Evolutionary conservation across 2,888 invertebrate genomes (phyloP), one percentile per base, ranked within the genome.

Genomic region (Miltochrista miniata): DNA sequence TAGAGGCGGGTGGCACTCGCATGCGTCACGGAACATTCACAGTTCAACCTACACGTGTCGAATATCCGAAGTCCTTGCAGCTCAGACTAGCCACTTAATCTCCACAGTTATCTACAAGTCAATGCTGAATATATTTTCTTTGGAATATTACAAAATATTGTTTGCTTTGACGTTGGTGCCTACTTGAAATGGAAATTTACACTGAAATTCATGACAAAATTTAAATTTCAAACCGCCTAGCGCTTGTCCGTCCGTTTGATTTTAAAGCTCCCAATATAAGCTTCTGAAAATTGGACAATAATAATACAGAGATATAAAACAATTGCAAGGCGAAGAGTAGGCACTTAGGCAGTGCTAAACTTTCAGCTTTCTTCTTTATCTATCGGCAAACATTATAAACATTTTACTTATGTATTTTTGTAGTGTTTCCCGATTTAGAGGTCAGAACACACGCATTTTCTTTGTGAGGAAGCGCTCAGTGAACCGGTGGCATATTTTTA

Each of bases 401-500:
- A 56, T 51, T 55, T 56, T 61, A n/a, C n/a, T n/a, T n/a, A 49
- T 69, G 40, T 61, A 56, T 62, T 63, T 68, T 63, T 70, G 55
- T 59, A 76, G 73, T 70, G 74, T 74, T 79, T 79, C 76, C 79
- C 79, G 73, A 80, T 81, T 80, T 84, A 76, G 83, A 85, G 87
- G 87, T 87, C 87, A 81, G 70, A 72, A 75, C 70, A 72, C 76
- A 77, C 79, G 79, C 78, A 78, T 81, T 84, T 85, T 87, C 90
- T 87, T 89, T 90, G 90, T 88, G 81, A 85, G 76, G 82, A 82
- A 83, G 79, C 84, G 83, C 85, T 72, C 83, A 74, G 66, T 85
- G 83, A 86, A 85, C 84, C 72, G 80, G 56, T 74, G 76, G 76
- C 74, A 78, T 90, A 90, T 90, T 88, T 90, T 88, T 90, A 90